Evolutionary conservation across 2,113 vertebrate species (phyloP).

Genomic region (Cottus gobio): DNA sequence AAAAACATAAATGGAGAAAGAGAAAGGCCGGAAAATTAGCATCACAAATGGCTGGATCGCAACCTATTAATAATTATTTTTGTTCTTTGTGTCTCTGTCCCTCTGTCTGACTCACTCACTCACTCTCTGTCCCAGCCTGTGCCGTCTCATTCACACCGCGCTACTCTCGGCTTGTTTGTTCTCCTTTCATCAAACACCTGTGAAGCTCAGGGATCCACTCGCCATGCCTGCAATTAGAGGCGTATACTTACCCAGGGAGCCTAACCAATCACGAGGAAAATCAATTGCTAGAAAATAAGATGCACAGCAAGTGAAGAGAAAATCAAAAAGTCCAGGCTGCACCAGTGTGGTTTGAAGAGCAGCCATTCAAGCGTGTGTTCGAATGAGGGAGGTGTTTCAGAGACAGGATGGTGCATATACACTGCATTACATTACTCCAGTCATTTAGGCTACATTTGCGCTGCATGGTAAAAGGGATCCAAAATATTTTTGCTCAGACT

Average conservation of each 20-base stretch:
- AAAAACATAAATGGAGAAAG: conserved; percentile 4
- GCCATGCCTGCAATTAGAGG: conserved; percentile 56
- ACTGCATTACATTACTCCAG: not conserved
- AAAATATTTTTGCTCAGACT: not conserved
- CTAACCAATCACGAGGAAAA: conserved; percentile 30
- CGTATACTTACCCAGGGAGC: conserved; percentile 29
- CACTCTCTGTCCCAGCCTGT: conserved; percentile 22
- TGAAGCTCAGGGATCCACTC: conserved; percentile 57
- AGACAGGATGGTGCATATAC: not conserved
- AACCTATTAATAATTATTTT: conserved; percentile 67
- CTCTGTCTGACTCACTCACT: conserved; percentile 14
- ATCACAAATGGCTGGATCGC: conserved; percentile 61
- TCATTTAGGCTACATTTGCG: not conserved
- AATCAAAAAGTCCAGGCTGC: conserved; percentile 41
- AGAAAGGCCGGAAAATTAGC: conserved; percentile 50
- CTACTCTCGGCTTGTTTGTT: conserved; percentile 54
- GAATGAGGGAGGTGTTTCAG: conserved; percentile 12
- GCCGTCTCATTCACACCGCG: conserved; percentile 41
- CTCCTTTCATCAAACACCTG: conserved; percentile 69
- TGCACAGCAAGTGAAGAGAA: not conserved
- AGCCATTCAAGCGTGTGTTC: conserved; percentile 11
- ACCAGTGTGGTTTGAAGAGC: conserved; percentile 38
- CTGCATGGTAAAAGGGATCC: not conserved
- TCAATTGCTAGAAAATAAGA: conserved; percentile 29
- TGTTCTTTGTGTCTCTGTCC: conserved; percentile 39